These are phyloP conservation scores for Epistrophella euchroma DNA, from an alignment of 2,888 invertebrate species.

Conservation along the genomic window DNA sequence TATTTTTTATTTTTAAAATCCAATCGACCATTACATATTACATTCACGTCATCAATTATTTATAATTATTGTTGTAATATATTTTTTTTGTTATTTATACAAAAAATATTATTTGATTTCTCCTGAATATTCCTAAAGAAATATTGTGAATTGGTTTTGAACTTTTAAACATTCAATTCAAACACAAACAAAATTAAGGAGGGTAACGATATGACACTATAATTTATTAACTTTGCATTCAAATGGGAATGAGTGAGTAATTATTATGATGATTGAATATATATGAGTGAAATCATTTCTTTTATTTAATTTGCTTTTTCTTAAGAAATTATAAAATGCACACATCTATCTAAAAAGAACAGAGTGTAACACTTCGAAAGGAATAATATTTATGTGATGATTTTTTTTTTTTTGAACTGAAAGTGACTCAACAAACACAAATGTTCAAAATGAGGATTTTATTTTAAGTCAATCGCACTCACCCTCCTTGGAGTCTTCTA, in stretches of 20 bases:
- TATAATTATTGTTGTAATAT: not conserved
- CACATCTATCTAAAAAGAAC: constrained; percentile 56
- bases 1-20: constrained; percentile 28
- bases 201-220: constrained; percentile 41
- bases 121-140: constrained; percentile 44
- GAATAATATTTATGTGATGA: not conserved
- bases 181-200: constrained; percentile 11
- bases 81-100: not conserved
- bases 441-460: constrained; percentile 50
- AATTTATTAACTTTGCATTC: constrained; percentile 62
- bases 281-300: constrained; percentile 34
- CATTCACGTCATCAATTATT: constrained; percentile 30
- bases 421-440: constrained; percentile 63
- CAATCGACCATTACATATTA: constrained; percentile 29
- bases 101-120: constrained; percentile 20
- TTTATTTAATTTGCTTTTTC: not conserved
- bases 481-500: constrained; percentile 84
- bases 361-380: constrained; percentile 61
- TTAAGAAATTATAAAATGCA: constrained; percentile 56
- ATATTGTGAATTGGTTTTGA: constrained; percentile 36
- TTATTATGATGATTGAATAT: constrained; percentile 46
- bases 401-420: constrained; percentile 33
- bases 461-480: constrained; percentile 79
- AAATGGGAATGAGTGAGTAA: constrained; percentile 67
- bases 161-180: constrained; percentile 49